Base-by-base conservation (phyloP, 30 jellyfish, hydroid and myxozoan species). In the Haliclystus octoradiatus region DNA sequence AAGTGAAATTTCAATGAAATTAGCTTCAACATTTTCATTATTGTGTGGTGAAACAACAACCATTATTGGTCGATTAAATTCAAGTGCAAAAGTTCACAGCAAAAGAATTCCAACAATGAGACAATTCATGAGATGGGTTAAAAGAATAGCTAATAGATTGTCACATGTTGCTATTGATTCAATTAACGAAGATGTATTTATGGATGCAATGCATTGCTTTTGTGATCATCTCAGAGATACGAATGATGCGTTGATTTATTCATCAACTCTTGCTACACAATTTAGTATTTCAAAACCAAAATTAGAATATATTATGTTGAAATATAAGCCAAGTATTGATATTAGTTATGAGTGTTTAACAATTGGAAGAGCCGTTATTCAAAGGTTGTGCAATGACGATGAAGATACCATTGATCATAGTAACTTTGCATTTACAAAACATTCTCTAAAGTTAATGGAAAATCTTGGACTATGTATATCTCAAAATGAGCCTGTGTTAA, bases 51-150 rank as follows among this genome's bases (percentile, higher is more conserved):
- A 40, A 5, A 19, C 19, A 9, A 9, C 9, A 9, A 5, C 14
- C 57, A 40, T 5, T 5, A 19, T 5, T 19, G 57, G 57, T 5
- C 9, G 19, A 40, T 19, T 40, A 19, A 40, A 9, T 9, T 19
- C 19, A 40, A 40, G 57, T 5, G 57, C 81, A 2, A 62, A 66
- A 22, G 76, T 83, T 49, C 32, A 68, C 26, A 70, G 47, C 71
- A 67, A 70, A 72, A 62, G 89, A 31, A 74, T 63, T 19, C 69
- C 81, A 3, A 74, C 97, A 31, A 62, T 90, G 2, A 69, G 97
- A 7, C 94, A 88, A 57, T 71, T 88, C 66, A 67, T 88, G 69
- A 88, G 80, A 31, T 88, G 97, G 97, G 75, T 93, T 51, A 69
- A 52, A 33, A 71, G 94, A 13, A 60, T 75, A 0, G 84, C 93